These are phyloP conservation scores for Lagorchestes hirsutus DNA, from an alignment of 2,797 vertebrate genomes.

Conservation along the genomic window DNA sequence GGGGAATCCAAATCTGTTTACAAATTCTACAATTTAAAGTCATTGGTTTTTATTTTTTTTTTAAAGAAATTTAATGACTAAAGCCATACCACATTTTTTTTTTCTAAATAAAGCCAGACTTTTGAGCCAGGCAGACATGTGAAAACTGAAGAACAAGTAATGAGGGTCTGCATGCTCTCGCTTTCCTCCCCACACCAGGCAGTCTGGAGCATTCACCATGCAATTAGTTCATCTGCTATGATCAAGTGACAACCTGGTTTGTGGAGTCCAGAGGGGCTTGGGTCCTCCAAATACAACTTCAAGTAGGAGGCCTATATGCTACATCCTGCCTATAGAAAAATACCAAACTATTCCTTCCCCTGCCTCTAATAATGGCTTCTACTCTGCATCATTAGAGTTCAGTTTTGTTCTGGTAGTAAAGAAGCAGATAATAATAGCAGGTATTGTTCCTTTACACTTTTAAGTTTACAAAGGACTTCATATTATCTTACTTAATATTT, in stretches of 20 bases:
- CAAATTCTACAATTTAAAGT: slow-evolving; percentile 64
- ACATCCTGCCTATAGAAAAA: background rate
- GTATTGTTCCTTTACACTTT: background rate
- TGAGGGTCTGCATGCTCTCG: background rate
- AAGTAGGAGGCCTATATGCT: background rate
- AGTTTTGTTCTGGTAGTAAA: background rate
- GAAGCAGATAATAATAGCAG: background rate
- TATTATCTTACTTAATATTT: background rate
- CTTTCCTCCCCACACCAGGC: background rate
- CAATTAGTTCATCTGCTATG: background rate
- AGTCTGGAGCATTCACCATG: background rate
- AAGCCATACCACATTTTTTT: slow-evolving; percentile 24
- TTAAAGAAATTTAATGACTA: slow-evolving; percentile 16
- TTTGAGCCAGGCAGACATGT: background rate
- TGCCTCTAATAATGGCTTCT: background rate
- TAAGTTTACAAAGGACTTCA: background rate
- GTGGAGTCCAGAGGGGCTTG: background rate
- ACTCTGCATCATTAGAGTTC: background rate
- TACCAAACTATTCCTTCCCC: background rate
- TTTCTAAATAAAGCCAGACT: background rate
- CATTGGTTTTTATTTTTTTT: background rate
- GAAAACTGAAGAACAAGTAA: background rate
- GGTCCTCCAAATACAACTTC: background rate
- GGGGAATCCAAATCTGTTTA: slow-evolving; percentile 45
- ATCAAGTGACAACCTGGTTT: background rate